Evolutionary conservation across 2,797 vertebrate genomes (phyloP).

Genomic region (Hydrolagus colliei): DNA sequence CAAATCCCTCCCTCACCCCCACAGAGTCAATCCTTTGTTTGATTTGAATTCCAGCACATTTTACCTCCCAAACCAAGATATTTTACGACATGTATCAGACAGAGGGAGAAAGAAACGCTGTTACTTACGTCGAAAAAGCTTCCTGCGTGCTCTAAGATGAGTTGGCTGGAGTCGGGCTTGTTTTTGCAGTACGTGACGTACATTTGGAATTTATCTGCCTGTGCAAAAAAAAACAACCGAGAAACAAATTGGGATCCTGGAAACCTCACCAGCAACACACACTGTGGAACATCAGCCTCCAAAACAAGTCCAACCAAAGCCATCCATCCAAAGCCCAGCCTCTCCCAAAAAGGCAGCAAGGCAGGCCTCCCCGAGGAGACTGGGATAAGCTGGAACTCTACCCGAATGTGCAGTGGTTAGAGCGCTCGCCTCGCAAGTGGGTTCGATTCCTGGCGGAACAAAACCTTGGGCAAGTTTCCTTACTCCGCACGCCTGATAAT

Average conservation of each 20-base stretch:
- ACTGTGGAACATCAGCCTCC: neutral
- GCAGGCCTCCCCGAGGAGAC: too few relatives aligned
- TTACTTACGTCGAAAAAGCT: constrained; percentile 90
- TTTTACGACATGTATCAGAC: neutral
- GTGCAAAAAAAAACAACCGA: constrained; percentile 42
- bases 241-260: neutral
- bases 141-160: constrained; percentile 90
- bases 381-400: neutral
- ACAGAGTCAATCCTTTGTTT: neutral
- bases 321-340: too few relatives aligned
- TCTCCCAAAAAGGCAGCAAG: too few relatives aligned
- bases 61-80: neutral
- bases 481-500: too few relatives aligned
- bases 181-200: constrained; percentile 98
- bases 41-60: neutral
- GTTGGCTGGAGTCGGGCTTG: constrained; percentile 95
- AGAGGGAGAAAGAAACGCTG: constrained; percentile 32
- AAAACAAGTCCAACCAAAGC: neutral
- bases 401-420: neutral
- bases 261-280: neutral
- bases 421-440: neutral
- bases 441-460: neutral
- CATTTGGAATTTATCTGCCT: constrained; percentile 98
- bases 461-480: too few relatives aligned
- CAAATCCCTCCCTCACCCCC: too few relatives aligned